A percentile compares a stretch with the other conserved stretches of the same genome.
Conservation (phyloP, 2,888 invertebrate species). For the Scaptomyza polygonia region DNA sequence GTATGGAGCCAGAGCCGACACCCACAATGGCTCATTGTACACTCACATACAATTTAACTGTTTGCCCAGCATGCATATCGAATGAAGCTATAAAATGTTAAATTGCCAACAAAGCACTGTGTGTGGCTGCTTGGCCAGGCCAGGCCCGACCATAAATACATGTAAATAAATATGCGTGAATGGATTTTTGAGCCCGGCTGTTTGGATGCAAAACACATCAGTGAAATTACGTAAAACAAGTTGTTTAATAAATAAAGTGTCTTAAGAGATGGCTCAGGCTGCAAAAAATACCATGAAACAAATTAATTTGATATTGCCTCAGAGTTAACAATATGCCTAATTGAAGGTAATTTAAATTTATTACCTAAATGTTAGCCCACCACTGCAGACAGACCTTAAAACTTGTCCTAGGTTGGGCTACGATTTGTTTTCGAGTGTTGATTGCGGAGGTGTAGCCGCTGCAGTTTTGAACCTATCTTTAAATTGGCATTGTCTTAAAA, state of each 20-base stretch:
- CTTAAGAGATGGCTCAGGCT: slow-evolving; percentile 29
- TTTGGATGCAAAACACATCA: slow-evolving; percentile 31
- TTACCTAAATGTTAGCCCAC: slow-evolving; percentile 66
- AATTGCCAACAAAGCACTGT: slow-evolving; percentile 58
- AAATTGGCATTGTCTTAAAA: slow-evolving; percentile 67
- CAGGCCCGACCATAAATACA: slow-evolving; percentile 44
- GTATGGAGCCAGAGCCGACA: slow-evolving; percentile 44
- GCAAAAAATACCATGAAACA: slow-evolving; percentile 43
- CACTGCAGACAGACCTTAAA: slow-evolving; percentile 34
- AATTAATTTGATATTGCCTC: slow-evolving; percentile 47
- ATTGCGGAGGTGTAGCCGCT: slow-evolving; percentile 56
- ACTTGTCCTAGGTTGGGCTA: slow-evolving; percentile 52
- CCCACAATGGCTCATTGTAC: slow-evolving; percentile 53
- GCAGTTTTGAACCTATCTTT: slow-evolving; percentile 65
- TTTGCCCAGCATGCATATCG: slow-evolving; percentile 73
- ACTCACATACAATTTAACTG: slow-evolving; percentile 18
- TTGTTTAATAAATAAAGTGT: slow-evolving; percentile 40
- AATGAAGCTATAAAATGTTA: slow-evolving; percentile 74
- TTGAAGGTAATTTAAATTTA: slow-evolving; percentile 79
- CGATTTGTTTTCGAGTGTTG: slow-evolving; percentile 32
- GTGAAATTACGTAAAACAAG: slow-evolving; percentile 39
- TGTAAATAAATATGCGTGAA: slow-evolving; percentile 48
- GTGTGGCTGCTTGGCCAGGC: slow-evolving; percentile 46
- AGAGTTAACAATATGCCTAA: slow-evolving; percentile 68
- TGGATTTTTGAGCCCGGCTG: slow-evolving; percentile 37